phyloP scores from a whole-genome alignment of 2,888 invertebrate species.

The Gandaritis pyraliata region DNA sequence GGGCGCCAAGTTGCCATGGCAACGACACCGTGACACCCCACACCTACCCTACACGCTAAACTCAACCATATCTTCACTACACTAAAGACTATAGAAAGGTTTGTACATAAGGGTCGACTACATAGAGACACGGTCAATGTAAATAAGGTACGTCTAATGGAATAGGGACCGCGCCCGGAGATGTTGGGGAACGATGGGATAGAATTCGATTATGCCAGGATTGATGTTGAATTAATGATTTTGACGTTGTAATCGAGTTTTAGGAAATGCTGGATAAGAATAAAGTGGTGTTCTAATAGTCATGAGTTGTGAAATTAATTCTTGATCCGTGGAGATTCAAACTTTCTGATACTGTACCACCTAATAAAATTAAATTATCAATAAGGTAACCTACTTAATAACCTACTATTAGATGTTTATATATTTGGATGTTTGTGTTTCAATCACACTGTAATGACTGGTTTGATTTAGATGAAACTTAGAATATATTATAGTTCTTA shows the following conservation, averaged over 20 bases:
- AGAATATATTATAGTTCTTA: no score
- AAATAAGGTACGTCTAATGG: slow-evolving; percentile 83
- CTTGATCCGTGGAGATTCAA: not conserved
- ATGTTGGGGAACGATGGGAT: slow-evolving; percentile 80
- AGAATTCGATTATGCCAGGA: slow-evolving; percentile 74
- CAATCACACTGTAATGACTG: no score
- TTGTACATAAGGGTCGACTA: slow-evolving; percentile 76
- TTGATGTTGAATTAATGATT: slow-evolving; percentile 47
- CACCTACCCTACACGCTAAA: slow-evolving; percentile 53
- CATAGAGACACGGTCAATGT: slow-evolving; percentile 83
- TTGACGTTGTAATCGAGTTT: slow-evolving; percentile 36
- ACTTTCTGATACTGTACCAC: not conserved
- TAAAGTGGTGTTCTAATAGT: slow-evolving; percentile 22
- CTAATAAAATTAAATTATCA: no score
- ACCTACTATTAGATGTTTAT: no score
- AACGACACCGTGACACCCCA: slow-evolving; percentile 80
- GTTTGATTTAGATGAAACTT: no score
- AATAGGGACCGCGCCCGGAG: slow-evolving; percentile 81
- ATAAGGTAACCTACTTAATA: no score
- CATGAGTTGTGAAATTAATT: slow-evolving; percentile 15
- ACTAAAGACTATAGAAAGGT: slow-evolving; percentile 51
- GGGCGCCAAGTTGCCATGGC: slow-evolving; percentile 85
- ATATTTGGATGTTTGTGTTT: no score
- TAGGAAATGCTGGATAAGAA: slow-evolving; percentile 26
- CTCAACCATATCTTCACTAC: slow-evolving; percentile 60